These are phyloP conservation scores for Eublepharis macularius DNA, from an alignment of 2,113 vertebrate species.

Conservation along the genomic window DNA sequence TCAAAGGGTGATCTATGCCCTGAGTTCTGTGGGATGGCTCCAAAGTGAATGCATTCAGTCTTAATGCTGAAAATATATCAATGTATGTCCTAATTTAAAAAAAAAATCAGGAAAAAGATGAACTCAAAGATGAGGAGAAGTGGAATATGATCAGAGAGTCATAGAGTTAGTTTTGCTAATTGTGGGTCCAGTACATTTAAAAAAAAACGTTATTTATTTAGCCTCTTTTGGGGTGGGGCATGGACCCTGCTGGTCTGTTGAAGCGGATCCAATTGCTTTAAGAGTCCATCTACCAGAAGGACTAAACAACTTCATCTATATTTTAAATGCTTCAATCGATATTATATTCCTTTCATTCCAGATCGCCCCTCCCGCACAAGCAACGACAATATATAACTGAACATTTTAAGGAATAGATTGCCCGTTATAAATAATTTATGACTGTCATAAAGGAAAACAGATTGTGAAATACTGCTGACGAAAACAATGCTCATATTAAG, in stretches of 20 bases:
- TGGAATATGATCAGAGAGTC: background rate
- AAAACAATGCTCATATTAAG: constrained; percentile 59
- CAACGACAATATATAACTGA: constrained; percentile 55
- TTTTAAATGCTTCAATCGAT: constrained; percentile 83
- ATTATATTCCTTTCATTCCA: constrained; percentile 58
- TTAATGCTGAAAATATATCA: background rate
- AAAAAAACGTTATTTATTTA: background rate
- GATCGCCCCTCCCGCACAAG: constrained; percentile 52
- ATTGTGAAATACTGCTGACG: constrained; percentile 63
- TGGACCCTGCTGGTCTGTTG: constrained; percentile 6
- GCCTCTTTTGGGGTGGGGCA: background rate
- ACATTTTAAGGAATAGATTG: constrained; percentile 66
- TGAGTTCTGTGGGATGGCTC: background rate
- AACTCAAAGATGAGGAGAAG: background rate
- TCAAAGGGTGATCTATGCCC: background rate
- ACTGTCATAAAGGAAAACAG: constrained; percentile 59
- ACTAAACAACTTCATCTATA: constrained; percentile 74
- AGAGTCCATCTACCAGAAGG: constrained; percentile 54
- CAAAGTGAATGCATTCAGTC: background rate
- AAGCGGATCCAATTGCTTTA: constrained; percentile 48
- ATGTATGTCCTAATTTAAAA: background rate
- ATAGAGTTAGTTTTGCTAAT: background rate
- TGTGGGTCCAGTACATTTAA: background rate
- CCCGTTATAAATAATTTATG: constrained; percentile 67
- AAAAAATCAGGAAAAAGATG: background rate